A percentile compares a stretch with the other conserved stretches of the same genome.
These are phyloP conservation scores for Carapus acus DNA, from an alignment of 2,797 vertebrate genomes.

Conservation along the genomic window DNA sequence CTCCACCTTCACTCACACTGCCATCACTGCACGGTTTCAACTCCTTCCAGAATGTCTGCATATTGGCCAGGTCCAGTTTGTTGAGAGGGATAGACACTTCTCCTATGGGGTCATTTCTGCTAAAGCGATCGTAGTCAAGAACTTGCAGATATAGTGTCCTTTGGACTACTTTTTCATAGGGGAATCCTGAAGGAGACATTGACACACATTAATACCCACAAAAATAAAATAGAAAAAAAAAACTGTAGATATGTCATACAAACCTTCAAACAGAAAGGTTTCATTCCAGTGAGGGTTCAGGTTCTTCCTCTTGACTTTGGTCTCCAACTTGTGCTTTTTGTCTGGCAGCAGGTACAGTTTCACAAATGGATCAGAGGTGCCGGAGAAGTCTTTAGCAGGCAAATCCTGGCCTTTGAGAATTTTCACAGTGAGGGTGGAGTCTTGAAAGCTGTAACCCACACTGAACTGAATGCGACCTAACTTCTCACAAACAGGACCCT, in stretches of 20 bases:
- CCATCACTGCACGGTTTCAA: constrained; percentile 97
- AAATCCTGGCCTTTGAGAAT: constrained; percentile 96
- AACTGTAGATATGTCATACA: neutral
- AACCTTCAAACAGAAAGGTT: constrained; percentile 97
- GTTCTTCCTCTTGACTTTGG: constrained; percentile 99
- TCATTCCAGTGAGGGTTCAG: constrained; percentile 98
- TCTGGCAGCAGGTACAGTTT: constrained; percentile 98
- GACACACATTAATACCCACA: no score
- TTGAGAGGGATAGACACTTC: constrained; percentile 96
- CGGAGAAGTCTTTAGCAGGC: constrained; percentile 97
- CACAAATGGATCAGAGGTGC: constrained; percentile 96
- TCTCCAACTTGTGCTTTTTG: constrained; percentile 99
- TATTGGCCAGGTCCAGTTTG: constrained; percentile 95
- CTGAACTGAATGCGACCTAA: constrained; percentile 97
- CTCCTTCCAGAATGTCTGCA: constrained; percentile 99
- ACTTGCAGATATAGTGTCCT: constrained; percentile 95
- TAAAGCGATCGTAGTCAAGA: constrained; percentile 97
- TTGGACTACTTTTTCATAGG: constrained; percentile 97
- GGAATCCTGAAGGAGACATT: constrained; percentile 77
- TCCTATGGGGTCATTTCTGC: constrained; percentile 96
- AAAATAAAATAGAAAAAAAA: no score
- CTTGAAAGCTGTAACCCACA: constrained; percentile 97
- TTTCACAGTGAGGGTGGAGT: constrained; percentile 97
- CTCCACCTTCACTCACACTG: constrained; percentile 63
- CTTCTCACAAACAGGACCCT: constrained; percentile 86